These are phyloP conservation scores for Drosophila mayaguana DNA, from an alignment of 2,888 invertebrate species.

Conservation along the genomic window DNA sequence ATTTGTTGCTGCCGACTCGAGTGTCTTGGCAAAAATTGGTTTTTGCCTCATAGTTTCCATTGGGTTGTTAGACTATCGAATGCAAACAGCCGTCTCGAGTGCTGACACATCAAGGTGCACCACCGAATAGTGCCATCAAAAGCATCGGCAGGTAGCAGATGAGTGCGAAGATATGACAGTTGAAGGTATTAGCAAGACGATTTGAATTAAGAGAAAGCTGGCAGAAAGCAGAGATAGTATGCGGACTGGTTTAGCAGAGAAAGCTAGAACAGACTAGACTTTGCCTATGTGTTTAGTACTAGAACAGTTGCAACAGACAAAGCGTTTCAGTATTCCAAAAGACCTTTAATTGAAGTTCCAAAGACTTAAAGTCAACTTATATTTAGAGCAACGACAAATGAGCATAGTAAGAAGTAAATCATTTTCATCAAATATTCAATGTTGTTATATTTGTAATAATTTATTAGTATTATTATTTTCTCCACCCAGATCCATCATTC, in stretches of 20 bases:
- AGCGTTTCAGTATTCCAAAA: no score
- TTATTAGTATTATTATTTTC: background rate
- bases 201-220: background rate
- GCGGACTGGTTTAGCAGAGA: slow-evolving; percentile 1
- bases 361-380: no score
- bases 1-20: slow-evolving; percentile 37
- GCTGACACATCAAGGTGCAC: slow-evolving; percentile 75
- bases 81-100: slow-evolving; percentile 53
- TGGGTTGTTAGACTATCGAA: slow-evolving; percentile 54
- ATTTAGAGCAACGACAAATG: no score
- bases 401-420: no score
- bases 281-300: background rate
- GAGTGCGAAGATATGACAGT: slow-evolving; percentile 1
- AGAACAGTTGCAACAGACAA: no score
- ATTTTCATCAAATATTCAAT: background rate
- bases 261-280: background rate
- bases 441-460: background rate
- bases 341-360: no score
- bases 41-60: slow-evolving; percentile 33
- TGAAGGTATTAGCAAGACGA: background rate
- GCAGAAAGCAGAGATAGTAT: background rate
- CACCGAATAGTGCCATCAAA: slow-evolving; percentile 18
- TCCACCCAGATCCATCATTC: background rate
- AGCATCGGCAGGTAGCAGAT: background rate
- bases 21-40: slow-evolving; percentile 21